A percentile compares a stretch with the other conserved stretches of the same genome.
These are phyloP conservation scores for Heliconius charithonia DNA, from an alignment of 2,888 invertebrate species.

Conservation along the genomic window DNA sequence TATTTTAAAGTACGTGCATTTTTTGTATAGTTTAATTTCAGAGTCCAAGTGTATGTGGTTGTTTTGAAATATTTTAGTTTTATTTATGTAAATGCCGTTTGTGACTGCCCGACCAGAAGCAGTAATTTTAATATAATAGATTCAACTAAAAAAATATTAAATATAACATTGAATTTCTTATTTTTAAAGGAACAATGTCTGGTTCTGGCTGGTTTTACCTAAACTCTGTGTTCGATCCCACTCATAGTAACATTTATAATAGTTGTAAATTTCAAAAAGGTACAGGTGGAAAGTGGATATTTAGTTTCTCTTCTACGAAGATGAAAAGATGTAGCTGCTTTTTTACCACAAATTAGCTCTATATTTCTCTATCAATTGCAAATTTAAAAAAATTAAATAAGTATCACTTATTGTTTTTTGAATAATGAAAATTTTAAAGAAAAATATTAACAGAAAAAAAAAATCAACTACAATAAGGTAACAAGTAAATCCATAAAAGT, in stretches of 20 bases:
- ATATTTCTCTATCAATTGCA: too few relatives aligned
- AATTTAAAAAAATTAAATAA: neutral
- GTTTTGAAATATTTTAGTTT: neutral
- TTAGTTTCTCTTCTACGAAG: too few relatives aligned
- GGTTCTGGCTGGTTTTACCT: neutral
- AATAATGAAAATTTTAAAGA: neutral
- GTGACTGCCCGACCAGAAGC: neutral
- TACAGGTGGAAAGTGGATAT: too few relatives aligned
- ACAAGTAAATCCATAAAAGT: conserved; percentile 36
- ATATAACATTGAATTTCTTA: too few relatives aligned
- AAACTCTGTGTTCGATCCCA: neutral
- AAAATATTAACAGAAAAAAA: neutral
- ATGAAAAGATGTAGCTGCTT: too few relatives aligned
- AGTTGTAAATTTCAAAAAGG: too few relatives aligned
- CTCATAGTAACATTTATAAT: neutral
- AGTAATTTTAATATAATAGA: neutral
- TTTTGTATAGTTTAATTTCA: neutral
- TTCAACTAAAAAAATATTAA: neutral
- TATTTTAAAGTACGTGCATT: neutral
- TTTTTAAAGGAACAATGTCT: too few relatives aligned
- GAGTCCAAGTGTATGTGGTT: neutral
- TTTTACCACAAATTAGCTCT: too few relatives aligned
- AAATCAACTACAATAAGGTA: conserved; percentile 17
- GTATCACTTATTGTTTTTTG: neutral
- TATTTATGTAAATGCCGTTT: neutral